Conservation (phyloP, 1,140 invertebrate species). For the Pogonognathellus flavescens region DNA sequence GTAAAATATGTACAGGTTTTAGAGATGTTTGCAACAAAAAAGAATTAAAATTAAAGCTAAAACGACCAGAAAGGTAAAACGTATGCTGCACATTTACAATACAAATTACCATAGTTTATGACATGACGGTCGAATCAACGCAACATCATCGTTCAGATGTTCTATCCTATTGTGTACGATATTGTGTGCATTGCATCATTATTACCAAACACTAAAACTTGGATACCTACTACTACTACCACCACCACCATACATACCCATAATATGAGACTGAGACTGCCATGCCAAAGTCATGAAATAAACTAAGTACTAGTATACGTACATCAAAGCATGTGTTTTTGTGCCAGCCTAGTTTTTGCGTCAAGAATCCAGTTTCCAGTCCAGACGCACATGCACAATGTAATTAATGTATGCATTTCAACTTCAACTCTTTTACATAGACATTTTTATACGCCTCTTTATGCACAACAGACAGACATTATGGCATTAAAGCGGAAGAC, state of each 20-base stretch:
- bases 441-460: conserved; percentile 20
- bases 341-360: conserved; percentile 26
- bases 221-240: too few relatives aligned
- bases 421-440: conserved; percentile 22
- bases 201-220: too few relatives aligned
- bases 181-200: too few relatives aligned
- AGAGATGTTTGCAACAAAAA: background rate
- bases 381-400: conserved; percentile 29
- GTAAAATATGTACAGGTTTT: background rate
- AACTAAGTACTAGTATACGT: too few relatives aligned
- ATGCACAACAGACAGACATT: background rate
- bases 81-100: background rate
- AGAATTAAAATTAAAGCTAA: too few relatives aligned
- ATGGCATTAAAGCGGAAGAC: conserved; percentile 28
- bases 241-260: too few relatives aligned
- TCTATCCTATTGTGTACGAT: too few relatives aligned
- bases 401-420: conserved; percentile 45
- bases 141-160: conserved; percentile 1
- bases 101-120: conserved; percentile 14
- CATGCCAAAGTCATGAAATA: too few relatives aligned
- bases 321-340: background rate
- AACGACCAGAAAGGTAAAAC: too few relatives aligned
- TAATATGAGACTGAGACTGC: too few relatives aligned
- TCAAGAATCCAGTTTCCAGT: conserved; percentile 25
- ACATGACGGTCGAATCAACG: conserved; percentile 4